A percentile compares a stretch with the other conserved stretches of the same genome.
These are phyloP conservation scores for Neostethus bicornis DNA, from an alignment of 2,797 vertebrate species.

Conservation along the genomic window DNA sequence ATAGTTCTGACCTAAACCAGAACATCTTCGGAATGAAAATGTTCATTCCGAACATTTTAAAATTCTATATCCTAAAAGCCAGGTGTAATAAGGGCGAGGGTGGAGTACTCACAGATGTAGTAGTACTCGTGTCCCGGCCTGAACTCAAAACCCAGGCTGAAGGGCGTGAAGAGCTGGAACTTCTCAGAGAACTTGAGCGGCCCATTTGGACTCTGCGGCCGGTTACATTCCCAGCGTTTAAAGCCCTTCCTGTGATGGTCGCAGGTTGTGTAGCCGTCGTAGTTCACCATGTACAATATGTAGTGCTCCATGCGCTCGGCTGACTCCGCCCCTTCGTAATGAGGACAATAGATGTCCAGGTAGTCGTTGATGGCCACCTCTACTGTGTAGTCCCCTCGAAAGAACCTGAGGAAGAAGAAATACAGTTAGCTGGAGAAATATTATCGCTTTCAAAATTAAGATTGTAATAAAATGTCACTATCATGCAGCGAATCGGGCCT, in stretches of 20 bases:
- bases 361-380: constrained; percentile 97
- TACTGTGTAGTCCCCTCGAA: constrained; percentile 89
- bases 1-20: no score
- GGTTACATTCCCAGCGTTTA: constrained; percentile 97
- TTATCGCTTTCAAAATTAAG: neutral
- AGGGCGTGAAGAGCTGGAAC: constrained; percentile 97
- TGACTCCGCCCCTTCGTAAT: constrained; percentile 85
- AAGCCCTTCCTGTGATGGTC: constrained; percentile 90
- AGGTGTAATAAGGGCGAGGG: neutral
- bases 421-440: no score
- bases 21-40: no score
- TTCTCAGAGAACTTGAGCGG: constrained; percentile 96
- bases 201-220: constrained; percentile 86
- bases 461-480: no score
- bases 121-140: constrained; percentile 94
- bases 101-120: constrained; percentile 90
- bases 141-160: constrained; percentile 96
- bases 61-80: no score
- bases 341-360: constrained; percentile 96
- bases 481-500: no score
- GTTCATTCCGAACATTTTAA: no score
- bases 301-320: constrained; percentile 88
- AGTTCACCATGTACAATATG: constrained; percentile 94
- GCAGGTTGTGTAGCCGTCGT: constrained; percentile 89
- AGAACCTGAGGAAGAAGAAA: constrained; percentile 83